Conservation (phyloP, 2,113 vertebrate genomes). For the Arizona elegans region DNA sequence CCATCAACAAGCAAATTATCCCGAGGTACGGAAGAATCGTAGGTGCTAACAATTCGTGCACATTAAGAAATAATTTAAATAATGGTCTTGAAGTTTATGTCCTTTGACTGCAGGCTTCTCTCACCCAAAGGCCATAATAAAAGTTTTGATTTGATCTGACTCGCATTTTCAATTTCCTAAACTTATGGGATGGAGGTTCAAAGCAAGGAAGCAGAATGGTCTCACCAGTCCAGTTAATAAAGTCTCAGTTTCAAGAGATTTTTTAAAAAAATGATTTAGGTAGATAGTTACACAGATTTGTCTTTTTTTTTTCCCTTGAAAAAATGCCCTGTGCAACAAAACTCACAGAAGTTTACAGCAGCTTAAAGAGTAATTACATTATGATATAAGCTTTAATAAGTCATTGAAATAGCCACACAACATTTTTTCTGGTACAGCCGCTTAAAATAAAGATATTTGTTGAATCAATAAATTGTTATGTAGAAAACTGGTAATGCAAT, state of each 20-base stretch:
- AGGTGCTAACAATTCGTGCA: neutral
- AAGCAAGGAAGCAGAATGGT: neutral
- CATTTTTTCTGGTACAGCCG: too few relatives aligned
- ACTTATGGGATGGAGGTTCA: neutral
- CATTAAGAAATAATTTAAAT: neutral
- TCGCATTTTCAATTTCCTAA: neutral
- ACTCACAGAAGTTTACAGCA: neutral
- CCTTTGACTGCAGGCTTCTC: neutral
- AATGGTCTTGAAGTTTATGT: neutral
- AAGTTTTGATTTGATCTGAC: neutral
- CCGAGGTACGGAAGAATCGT: neutral
- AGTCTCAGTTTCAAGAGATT: neutral
- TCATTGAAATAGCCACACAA: neutral
- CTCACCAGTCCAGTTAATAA: neutral
- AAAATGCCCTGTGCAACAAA: neutral
- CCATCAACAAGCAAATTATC: neutral
- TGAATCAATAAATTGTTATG: too few relatives aligned
- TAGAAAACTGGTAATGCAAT: too few relatives aligned
- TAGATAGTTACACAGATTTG: neutral
- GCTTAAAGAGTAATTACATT: neutral
- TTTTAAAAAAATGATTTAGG: neutral
- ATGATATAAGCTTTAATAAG: neutral
- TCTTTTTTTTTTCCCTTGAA: neutral
- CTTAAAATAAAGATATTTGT: too few relatives aligned
- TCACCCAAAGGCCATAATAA: neutral